Conservation (phyloP, 2,888 invertebrate species). For the Fissipunctia ypsillon region DNA sequence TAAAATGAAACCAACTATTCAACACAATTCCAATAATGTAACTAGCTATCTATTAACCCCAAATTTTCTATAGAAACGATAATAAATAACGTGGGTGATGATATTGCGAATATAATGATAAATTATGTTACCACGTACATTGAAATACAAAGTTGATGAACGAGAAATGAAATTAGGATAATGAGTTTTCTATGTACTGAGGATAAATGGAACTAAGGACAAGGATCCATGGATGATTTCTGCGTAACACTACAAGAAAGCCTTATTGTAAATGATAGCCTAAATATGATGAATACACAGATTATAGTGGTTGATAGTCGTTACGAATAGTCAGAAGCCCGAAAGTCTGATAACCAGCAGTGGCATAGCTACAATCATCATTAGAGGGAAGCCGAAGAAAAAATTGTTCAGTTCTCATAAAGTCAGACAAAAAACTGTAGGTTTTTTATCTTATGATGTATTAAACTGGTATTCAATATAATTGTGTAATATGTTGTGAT, state of each 20-base stretch:
- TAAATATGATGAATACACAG: not conserved
- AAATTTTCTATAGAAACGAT: constrained; percentile 43
- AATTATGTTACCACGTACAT: constrained; percentile 32
- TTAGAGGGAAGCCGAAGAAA: too few relatives aligned
- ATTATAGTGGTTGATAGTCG: not conserved
- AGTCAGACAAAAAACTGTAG: too few relatives aligned
- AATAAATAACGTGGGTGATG: constrained; percentile 36
- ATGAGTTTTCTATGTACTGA: constrained; percentile 13
- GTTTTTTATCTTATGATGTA: too few relatives aligned
- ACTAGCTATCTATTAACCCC: not conserved
- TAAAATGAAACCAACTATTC: constrained; percentile 7
- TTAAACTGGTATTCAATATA: too few relatives aligned
- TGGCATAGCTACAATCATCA: too few relatives aligned
- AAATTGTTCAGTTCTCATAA: too few relatives aligned
- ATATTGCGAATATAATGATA: constrained; percentile 52
- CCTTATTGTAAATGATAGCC: not conserved
- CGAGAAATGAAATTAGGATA: constrained; percentile 32
- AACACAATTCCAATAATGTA: constrained; percentile 7
- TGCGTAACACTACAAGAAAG: not conserved
- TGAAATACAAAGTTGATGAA: constrained; percentile 25
- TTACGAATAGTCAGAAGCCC: too few relatives aligned
- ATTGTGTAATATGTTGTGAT: too few relatives aligned
- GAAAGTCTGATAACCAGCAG: not conserved
- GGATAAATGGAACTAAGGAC: not conserved
- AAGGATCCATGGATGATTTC: constrained; percentile 1